Conservation (phyloP, 2,797 vertebrate genomes). For the Poecilia picta region DNA sequence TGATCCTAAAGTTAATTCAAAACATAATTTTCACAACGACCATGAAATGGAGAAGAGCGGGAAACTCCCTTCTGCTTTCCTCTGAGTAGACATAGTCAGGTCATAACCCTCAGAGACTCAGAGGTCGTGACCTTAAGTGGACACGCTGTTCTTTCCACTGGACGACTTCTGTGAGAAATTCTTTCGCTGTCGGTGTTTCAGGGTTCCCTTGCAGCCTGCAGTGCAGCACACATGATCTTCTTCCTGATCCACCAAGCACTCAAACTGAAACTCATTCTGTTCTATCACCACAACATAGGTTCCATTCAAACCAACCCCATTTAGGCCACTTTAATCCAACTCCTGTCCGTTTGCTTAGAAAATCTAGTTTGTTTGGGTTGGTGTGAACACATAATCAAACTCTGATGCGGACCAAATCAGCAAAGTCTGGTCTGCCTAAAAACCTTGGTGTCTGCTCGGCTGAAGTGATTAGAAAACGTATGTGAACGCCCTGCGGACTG, state of each 20-base stretch:
- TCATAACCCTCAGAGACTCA: constrained; percentile 7
- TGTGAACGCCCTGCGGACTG: too few relatives aligned
- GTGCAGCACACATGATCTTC: constrained; percentile 38
- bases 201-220: constrained; percentile 8
- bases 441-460: too few relatives aligned
- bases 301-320: too few relatives aligned
- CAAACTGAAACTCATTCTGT: constrained; percentile 1
- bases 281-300: background rate
- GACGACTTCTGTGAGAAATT: constrained; percentile 10
- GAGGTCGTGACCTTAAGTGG: constrained; percentile 27
- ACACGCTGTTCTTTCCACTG: background rate
- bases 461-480: too few relatives aligned
- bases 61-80: background rate
- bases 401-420: too few relatives aligned
- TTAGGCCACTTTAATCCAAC: too few relatives aligned
- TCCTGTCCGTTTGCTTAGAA: too few relatives aligned
- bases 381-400: too few relatives aligned
- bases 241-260: constrained; percentile 12
- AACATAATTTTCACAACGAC: background rate
- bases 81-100: constrained; percentile 1
- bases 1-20: background rate
- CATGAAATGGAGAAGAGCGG: background rate
- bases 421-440: too few relatives aligned
- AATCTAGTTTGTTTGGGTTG: too few relatives aligned
- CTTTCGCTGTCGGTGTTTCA: background rate